Base-by-base conservation (phyloP, 2,113 vertebrate species). In the Lophius piscatorius region DNA sequence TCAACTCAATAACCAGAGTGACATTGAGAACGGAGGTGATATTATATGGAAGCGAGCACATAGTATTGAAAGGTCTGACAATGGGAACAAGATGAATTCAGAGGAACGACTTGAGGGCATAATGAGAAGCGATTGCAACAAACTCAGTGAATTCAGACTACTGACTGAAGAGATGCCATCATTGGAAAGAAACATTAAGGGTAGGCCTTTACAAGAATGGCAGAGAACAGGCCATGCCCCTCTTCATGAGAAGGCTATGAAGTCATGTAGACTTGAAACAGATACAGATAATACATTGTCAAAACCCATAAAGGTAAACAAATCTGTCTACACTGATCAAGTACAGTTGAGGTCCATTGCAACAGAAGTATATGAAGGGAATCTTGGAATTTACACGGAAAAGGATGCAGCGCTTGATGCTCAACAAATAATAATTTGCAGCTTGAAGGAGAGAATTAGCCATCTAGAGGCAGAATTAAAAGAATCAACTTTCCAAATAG, bases 401-500 rank as follows among this genome's bases (percentile, higher is more conserved):
- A 84, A 73, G 0, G 94, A 95, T 63, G 90, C 83, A 33, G 96
- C 96, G 76, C 88, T 94, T 34, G 94, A 96, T 47, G 87, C 93
- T 54, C 94, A 98, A 29, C 94, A 96, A 46, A 90, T 93, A 81
- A 92, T 93, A 20, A 95, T 97, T 0, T 89, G 91, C 31, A 89
- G 91, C 55, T 90, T 98, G 20, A 96, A 93, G 55, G 94, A 96
- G 14, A 94, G 90, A 86, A 93, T 96, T 56, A 89, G 92, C 72
- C 87, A 91, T 17, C 81, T 99, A 28, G 95, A 98, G 65, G 91
- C 93, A 6, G 93, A 98, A 63, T 90, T 98, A 47, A 96, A 94
- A 71, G 96, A 98, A 84, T 92, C 95, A 0, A 90, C 93, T 13
- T 92, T 96, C 26, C 93, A 94, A 68, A 92, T 90, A 17, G 96